Evolutionary conservation across 30 jellyfish, hydroid and myxozoan genomes (phyloP).

Genomic region (Hydra vulgaris): DNA sequence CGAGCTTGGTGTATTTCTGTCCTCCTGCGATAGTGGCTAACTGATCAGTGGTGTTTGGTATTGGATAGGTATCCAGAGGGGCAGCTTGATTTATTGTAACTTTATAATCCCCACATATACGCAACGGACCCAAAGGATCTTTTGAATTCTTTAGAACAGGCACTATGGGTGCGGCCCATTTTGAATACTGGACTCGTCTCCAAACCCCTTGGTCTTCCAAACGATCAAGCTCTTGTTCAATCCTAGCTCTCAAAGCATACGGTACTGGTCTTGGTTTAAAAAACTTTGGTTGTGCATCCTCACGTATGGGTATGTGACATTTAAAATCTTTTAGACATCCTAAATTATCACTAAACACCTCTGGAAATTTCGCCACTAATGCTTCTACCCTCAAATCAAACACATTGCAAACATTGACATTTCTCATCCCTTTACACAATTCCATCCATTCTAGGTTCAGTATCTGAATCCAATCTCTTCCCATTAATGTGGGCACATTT

Average conservation of each 20-base stretch:
- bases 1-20: conserved; percentile 23
- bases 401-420: conserved; percentile 12
- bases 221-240: conserved; percentile 26
- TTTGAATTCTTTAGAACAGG: conserved; percentile 15
- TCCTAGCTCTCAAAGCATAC: conserved; percentile 25
- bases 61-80: conserved; percentile 21
- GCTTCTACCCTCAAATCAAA: conserved; percentile 9
- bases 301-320: conserved; percentile 9
- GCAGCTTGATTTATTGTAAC: conserved; percentile 14
- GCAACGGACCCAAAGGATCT: conserved; percentile 19
- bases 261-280: conserved; percentile 39
- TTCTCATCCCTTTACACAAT: background rate
- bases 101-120: conserved; percentile 35
- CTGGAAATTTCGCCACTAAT: conserved; percentile 24
- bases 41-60: conserved; percentile 11
- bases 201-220: conserved; percentile 25
- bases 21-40: conserved; percentile 32
- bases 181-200: conserved; percentile 17
- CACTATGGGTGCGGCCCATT: conserved; percentile 37
- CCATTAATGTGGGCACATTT: conserved; percentile 24
- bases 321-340: conserved; percentile 23
- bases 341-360: conserved; percentile 19
- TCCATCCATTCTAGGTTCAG: conserved; percentile 20
- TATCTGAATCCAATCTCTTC: conserved; percentile 24
- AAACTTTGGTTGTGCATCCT: conserved; percentile 18